These are phyloP conservation scores for Pogonomyrmex barbatus DNA, from an alignment of 1,140 invertebrate species.

Conservation along the genomic window DNA sequence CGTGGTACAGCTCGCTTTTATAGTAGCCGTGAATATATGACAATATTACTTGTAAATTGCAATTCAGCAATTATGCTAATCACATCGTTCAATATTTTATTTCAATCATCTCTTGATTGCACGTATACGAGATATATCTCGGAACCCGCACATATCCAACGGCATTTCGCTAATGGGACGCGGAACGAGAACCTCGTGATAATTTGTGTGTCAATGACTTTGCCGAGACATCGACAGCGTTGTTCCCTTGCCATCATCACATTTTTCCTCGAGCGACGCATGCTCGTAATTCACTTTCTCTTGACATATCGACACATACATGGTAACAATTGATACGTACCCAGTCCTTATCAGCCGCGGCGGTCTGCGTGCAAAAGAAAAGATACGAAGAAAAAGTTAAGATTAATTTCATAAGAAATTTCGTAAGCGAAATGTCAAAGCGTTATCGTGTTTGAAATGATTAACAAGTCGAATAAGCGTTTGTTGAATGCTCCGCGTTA, in stretches of 20 bases:
- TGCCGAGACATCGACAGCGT: conserved; percentile 19
- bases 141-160: not conserved
- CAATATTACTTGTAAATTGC: conserved; percentile 25
- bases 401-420: conserved; percentile 50
- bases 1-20: not conserved
- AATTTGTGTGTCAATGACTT: conserved; percentile 55
- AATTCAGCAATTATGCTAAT: not conserved
- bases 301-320: not conserved
- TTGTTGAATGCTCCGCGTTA: not conserved
- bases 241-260: not conserved
- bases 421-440: conserved; percentile 6
- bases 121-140: not conserved
- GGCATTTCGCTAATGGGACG: not conserved
- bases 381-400: not conserved
- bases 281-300: not conserved
- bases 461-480: not conserved
- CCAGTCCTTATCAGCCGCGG: conserved; percentile 72
- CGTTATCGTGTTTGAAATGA: not conserved
- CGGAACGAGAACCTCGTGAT: conserved; percentile 15
- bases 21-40: not conserved
- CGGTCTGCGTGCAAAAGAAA: conserved; percentile 70
- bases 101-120: conserved; percentile 6
- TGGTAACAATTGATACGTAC: conserved; percentile 72
- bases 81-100: not conserved
- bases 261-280: not conserved